phyloP scores from a whole-genome alignment of 2,113 vertebrate species.

The Galeopterus variegatus region DNA sequence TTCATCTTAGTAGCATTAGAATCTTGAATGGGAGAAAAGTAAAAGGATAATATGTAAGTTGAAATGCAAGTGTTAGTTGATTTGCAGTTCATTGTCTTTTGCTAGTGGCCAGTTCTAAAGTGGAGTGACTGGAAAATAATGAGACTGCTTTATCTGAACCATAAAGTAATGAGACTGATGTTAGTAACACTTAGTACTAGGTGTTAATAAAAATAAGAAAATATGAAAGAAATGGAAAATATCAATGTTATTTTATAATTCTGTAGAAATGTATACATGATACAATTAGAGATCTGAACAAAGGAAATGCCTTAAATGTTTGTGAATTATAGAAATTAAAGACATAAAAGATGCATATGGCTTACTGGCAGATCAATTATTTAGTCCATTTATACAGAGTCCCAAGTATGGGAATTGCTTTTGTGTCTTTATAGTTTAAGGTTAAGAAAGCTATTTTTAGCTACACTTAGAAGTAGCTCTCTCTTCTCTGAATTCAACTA shows the following conservation, averaged over 20 bases:
- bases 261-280: neutral
- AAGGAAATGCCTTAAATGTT: neutral
- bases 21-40: constrained; percentile 20
- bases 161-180: neutral
- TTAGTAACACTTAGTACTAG: neutral
- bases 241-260: neutral
- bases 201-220: constrained; percentile 31
- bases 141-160: constrained; percentile 1
- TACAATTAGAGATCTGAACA: neutral
- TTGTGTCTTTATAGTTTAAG: neutral
- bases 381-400: neutral
- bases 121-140: neutral
- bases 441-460: neutral
- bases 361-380: constrained; percentile 1
- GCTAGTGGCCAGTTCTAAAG: neutral
- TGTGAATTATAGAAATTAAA: constrained; percentile 43
- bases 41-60: constrained; percentile 46
- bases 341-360: neutral
- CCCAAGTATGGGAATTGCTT: neutral
- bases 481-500: neutral
- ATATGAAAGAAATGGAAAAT: constrained; percentile 42
- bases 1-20: constrained; percentile 47
- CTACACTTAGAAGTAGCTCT: constrained; percentile 1
- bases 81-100: constrained; percentile 17
- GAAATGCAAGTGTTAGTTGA: constrained; percentile 38